phyloP scores from a whole-genome alignment of 1,140 invertebrate species.

The Trichonephila clavipes region DNA sequence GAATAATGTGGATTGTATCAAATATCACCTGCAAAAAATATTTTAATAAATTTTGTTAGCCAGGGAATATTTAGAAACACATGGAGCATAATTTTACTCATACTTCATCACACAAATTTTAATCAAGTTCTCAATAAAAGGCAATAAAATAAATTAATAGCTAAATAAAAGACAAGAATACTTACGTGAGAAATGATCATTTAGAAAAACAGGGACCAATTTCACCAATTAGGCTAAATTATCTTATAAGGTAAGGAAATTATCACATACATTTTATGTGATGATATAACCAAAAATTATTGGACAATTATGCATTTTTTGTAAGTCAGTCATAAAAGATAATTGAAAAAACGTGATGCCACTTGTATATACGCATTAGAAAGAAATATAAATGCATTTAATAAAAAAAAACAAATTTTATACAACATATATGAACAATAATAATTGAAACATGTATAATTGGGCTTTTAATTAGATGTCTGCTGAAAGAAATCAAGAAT shows the following conservation, averaged over 20 bases:
- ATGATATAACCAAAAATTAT: not conserved
- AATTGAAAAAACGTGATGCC: not conserved
- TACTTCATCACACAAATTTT: not conserved
- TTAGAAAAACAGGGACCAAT: not conserved
- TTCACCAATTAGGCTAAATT: not conserved
- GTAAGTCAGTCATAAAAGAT: not conserved
- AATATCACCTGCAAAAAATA: too few relatives aligned
- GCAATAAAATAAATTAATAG: not conserved
- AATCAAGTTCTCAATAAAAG: not conserved
- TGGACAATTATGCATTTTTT: not conserved
- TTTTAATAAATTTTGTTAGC: too few relatives aligned
- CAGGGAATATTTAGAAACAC: not conserved
- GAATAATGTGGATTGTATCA: too few relatives aligned
- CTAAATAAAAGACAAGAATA: not conserved
- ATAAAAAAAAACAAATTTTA: not conserved
- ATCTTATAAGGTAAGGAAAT: constrained; percentile 43
- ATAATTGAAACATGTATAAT: not conserved
- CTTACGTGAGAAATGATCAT: too few relatives aligned
- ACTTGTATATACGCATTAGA: not conserved
- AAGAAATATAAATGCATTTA: not conserved
- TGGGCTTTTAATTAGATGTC: not conserved
- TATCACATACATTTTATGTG: not conserved
- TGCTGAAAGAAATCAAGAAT: not conserved
- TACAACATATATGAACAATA: not conserved
- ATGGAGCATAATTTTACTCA: not conserved